A percentile compares a stretch with the other conserved stretches of the same genome.
Conservation (phyloP, 2,888 invertebrate genomes). For the Therioaphis trifolii region DNA sequence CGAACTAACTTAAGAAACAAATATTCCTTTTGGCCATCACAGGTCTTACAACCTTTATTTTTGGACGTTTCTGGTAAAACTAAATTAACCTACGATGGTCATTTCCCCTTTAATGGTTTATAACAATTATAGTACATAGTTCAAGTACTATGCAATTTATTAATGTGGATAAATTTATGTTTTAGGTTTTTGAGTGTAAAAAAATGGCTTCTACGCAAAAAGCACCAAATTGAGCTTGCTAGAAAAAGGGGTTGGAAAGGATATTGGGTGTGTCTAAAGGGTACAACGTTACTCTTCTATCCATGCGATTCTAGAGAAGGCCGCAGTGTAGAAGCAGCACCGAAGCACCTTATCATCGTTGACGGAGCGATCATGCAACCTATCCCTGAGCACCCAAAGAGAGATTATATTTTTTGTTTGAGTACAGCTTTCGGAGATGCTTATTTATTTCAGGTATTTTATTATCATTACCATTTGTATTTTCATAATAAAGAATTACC, state of each 20-base stretch:
- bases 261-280: constrained; percentile 98
- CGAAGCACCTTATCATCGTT: constrained; percentile 94
- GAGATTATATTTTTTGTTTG: constrained; percentile 97
- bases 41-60: too few species aligned
- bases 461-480: not conserved
- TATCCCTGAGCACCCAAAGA: constrained; percentile 98
- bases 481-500: not conserved
- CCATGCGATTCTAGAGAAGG: constrained; percentile 93
- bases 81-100: not conserved
- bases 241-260: constrained; percentile 97
- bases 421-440: constrained; percentile 98
- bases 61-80: too few species aligned
- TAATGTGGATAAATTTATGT: constrained; percentile 66
- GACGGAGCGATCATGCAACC: constrained; percentile 98
- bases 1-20: too few species aligned
- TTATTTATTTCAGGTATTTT: constrained; percentile 88
- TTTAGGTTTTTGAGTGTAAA: constrained; percentile 95
- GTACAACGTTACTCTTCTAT: constrained; percentile 94
- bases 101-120: not conserved
- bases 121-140: too few species aligned
- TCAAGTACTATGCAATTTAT: too few species aligned
- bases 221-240: constrained; percentile 95
- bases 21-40: too few species aligned
- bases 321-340: constrained; percentile 89
- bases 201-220: constrained; percentile 96